A percentile compares a stretch with the other conserved stretches of the same genome.
Evolutionary conservation across 2,797 vertebrate genomes (phyloP).

Genomic region (Pterois miles): DNA sequence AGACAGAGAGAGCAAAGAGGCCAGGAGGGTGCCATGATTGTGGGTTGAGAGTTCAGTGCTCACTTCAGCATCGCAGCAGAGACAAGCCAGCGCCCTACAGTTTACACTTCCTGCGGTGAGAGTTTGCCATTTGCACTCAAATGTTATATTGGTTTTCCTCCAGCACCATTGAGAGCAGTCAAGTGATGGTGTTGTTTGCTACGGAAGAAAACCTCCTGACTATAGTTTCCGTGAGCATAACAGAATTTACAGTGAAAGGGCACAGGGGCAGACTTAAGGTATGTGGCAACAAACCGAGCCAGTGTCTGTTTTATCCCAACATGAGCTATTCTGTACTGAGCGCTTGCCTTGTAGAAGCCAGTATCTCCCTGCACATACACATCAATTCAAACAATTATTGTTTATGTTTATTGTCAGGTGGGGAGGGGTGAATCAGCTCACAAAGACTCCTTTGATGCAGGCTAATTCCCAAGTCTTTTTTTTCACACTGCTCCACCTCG

Average conservation of each 20-base stretch:
- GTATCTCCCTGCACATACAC: background rate
- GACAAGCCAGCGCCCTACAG: conserved; percentile 36
- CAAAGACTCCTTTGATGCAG: conserved; percentile 48
- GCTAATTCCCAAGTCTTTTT: conserved; percentile 56
- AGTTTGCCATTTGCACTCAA: conserved; percentile 71
- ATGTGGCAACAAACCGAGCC: conserved; percentile 36
- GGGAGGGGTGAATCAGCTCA: conserved; percentile 31
- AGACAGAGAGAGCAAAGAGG: conserved; percentile 10
- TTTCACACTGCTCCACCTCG: conserved; percentile 54
- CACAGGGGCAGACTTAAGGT: conserved; percentile 10
- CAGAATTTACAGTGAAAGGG: conserved; percentile 22
- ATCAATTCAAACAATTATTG: conserved; percentile 30
- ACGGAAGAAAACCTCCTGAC: conserved; percentile 47
- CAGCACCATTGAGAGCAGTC: conserved; percentile 44
- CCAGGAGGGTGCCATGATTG: conserved; percentile 29
- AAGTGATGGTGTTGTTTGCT: conserved; percentile 53
- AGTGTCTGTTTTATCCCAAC: conserved; percentile 36
- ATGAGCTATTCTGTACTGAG: background rate
- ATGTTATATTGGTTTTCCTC: conserved; percentile 66
- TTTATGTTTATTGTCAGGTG: conserved; percentile 36
- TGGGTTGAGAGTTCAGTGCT: conserved; percentile 59
- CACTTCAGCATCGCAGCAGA: conserved; percentile 47
- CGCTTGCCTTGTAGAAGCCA: background rate
- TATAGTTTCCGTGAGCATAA: conserved; percentile 7
- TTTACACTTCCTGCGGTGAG: conserved; percentile 63